Percentiles rank a stretch among this genome's conserved stretches.
Evolutionary conservation across 2,113 vertebrate genomes (phyloP).

Genomic region (Orthonyx spaldingii): DNA sequence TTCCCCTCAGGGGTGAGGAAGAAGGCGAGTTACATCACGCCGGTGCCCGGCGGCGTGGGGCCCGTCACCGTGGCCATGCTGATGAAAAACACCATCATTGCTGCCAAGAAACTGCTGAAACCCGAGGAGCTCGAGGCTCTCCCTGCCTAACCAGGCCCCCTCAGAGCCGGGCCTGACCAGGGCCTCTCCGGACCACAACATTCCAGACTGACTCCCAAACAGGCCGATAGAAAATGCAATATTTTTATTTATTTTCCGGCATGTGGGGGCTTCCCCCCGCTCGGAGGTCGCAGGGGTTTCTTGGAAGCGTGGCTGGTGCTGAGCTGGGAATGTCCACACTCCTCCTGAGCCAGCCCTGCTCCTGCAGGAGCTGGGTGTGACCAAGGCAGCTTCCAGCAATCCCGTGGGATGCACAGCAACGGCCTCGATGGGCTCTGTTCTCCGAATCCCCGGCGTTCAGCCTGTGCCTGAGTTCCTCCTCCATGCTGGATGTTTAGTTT

Average conservation of each 20-base stretch:
- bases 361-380: not conserved
- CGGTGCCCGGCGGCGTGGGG: slow-evolving; percentile 92
- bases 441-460: fast-evolving
- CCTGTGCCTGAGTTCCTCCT: not conserved
- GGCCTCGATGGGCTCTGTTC: not conserved
- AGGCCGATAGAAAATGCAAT: slow-evolving; percentile 72
- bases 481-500: not conserved
- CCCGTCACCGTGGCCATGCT: slow-evolving; percentile 99
- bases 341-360: not conserved
- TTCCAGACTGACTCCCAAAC: slow-evolving; percentile 10
- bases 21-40: slow-evolving; percentile 94
- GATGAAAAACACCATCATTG: slow-evolving; percentile 98
- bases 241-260: slow-evolving; percentile 70
- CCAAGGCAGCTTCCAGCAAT: too few species aligned
- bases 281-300: slow-evolving; percentile 8
- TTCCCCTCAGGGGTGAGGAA: slow-evolving; percentile 80
- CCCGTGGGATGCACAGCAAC: fast-evolving
- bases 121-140: slow-evolving; percentile 76
- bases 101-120: slow-evolving; percentile 87
- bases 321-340: not conserved
- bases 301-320: not conserved
- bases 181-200: not conserved
- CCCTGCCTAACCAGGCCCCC: slow-evolving; percentile 57
- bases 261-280: not conserved
- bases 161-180: not conserved